A percentile compares a stretch with the other conserved stretches of the same genome.
phyloP scores from a whole-genome alignment of 2,888 invertebrate species.

The Philereme transversata region DNA sequence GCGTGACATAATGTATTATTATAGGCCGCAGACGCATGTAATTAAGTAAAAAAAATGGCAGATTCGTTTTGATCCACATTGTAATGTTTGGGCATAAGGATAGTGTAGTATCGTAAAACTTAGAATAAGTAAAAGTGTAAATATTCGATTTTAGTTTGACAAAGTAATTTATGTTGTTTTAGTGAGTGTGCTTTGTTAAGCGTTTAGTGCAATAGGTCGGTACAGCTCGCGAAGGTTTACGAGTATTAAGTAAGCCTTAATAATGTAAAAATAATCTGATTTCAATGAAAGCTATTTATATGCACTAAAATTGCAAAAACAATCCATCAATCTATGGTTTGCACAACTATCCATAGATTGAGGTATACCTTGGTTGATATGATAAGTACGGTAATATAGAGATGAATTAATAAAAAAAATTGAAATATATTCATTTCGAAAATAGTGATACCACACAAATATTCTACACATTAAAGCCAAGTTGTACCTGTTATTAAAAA shows the following conservation, averaged over 20 bases:
- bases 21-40: neutral
- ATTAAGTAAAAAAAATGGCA: neutral
- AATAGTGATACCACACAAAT: no score
- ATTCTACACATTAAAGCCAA: no score
- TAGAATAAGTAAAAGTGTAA: constrained; percentile 58
- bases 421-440: no score
- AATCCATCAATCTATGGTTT: no score
- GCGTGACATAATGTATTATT: neutral
- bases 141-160: constrained; percentile 61
- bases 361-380: no score
- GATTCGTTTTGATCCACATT: neutral
- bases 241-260: neutral
- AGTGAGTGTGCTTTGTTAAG: constrained; percentile 46
- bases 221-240: constrained; percentile 7
- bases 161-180: constrained; percentile 72
- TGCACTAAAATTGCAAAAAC: no score
- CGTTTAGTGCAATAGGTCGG: constrained; percentile 26
- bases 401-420: no score
- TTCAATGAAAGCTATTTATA: neutral
- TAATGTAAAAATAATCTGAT: constrained; percentile 18
- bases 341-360: no score
- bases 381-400: no score
- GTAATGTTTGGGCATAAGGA: constrained; percentile 3
- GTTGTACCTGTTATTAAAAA: no score
- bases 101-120: constrained; percentile 38